These are phyloP conservation scores for Epinotia bilunana DNA, from an alignment of 2,888 invertebrate species.

Conservation along the genomic window DNA sequence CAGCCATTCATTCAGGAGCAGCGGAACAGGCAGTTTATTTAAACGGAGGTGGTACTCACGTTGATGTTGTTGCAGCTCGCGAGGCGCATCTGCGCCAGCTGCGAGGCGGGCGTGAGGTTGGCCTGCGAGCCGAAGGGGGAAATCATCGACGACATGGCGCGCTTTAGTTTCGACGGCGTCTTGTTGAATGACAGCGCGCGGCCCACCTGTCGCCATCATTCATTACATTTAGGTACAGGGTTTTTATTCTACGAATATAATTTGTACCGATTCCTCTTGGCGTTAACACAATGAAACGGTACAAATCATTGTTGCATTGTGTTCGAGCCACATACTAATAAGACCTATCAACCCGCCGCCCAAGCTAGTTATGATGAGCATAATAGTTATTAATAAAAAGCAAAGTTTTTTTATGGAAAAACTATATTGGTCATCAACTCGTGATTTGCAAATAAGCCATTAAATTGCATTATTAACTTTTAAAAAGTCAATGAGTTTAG, in stretches of 20 bases:
- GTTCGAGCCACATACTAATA: background rate
- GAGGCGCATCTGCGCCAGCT: slow-evolving; percentile 93
- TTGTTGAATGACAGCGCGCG: slow-evolving; percentile 98
- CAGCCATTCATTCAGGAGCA: background rate
- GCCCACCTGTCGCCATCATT: slow-evolving; percentile 85
- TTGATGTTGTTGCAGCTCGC: slow-evolving; percentile 94
- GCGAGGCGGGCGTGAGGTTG: slow-evolving; percentile 92
- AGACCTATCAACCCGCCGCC: slow-evolving; percentile 21
- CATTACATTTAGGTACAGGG: background rate
- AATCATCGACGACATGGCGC: slow-evolving; percentile 98
- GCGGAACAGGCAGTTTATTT: background rate
- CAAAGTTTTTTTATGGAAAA: too few species aligned
- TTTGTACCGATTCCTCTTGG: background rate
- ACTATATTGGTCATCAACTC: background rate
- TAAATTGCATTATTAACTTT: too few species aligned
- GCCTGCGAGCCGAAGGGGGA: slow-evolving; percentile 94
- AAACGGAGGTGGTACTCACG: slow-evolving; percentile 81
- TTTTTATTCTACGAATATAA: background rate
- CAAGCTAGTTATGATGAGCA: slow-evolving; percentile 11
- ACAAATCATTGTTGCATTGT: background rate
- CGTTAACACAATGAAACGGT: background rate
- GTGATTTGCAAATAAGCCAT: background rate
- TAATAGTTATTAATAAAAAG: background rate
- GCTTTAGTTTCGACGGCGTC: slow-evolving; percentile 96
- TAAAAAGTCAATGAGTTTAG: too few species aligned